Evolutionary conservation across 2,888 invertebrate genomes (phyloP), one percentile per base, ranked within the genome.

Genomic region (Drosophila sordidapex): DNA sequence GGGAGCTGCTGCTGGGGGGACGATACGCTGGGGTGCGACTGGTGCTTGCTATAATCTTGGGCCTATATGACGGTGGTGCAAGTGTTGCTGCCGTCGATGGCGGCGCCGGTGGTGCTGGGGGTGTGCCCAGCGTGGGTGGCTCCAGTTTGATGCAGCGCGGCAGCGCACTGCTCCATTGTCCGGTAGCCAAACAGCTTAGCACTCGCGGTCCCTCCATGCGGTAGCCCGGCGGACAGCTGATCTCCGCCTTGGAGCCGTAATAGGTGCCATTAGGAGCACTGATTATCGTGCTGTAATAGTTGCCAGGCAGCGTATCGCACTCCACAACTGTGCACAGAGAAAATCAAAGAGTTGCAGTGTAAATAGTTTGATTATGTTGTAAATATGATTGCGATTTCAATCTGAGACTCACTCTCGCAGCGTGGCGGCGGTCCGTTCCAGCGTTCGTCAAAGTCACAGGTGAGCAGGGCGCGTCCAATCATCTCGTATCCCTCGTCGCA

Each of bases 361-460:
- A 1, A n/a, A 46, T 21, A 6, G 21, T 46, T 46, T 46, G 8
- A 25, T 46, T 25, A 25, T 15, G 25, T 25, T 25, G 8, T 25
- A 8, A 46, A 15, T 7, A 46, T 25, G 25, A 52, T 31, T 31
- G 15, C 8, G 13, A 27, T 21, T 29, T n/a, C 0, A n/a, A 53
- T 21, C 1, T 15, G 27, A 21, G 4, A 93, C 94, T 94, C 91
- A 96, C 96, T 95, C 93, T 97, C 97, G 93, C 98, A 98, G 83
- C 96, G 94, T 0, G 98, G 98, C 58, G 98, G 98, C 3, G 98
- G 98, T 52, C 98, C 98, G 89, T 98, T 98, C 98, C 98, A 98
- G 60, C 97, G 94, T 92, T 97, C 97, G 87, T 98, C 98, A 82
- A 98, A 96, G 92, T 98, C 98, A 89, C 98, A 98, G 4, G 97